Conservation (phyloP, 2,113 vertebrate species). For the Pholis gunnellus region DNA sequence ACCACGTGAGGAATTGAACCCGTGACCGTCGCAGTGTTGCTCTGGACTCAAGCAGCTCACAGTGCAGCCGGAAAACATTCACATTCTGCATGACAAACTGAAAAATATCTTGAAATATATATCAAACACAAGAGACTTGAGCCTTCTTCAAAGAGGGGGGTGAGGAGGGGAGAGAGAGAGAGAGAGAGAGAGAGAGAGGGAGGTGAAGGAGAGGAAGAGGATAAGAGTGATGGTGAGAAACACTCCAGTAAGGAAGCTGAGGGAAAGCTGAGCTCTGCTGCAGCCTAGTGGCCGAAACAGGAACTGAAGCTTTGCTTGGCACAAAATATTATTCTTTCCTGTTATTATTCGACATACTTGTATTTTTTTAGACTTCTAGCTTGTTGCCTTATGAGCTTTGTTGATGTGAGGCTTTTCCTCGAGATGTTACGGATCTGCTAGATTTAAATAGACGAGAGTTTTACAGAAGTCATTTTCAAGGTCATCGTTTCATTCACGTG, state of each 20-base stretch:
- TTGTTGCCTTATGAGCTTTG: background rate
- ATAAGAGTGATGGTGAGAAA: background rate
- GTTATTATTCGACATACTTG: background rate
- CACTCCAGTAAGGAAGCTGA: background rate
- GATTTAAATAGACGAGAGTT: background rate
- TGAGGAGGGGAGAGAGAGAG: background rate
- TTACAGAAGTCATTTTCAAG: background rate
- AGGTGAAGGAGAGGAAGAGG: background rate
- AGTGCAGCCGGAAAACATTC: background rate
- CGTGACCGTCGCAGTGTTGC: background rate
- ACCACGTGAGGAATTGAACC: background rate
- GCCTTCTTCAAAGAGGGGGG: slow-evolving; percentile 24
- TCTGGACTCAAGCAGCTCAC: background rate
- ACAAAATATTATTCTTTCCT: background rate
- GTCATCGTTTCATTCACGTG: background rate
- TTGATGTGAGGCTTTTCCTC: background rate
- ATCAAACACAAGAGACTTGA: slow-evolving; percentile 15
- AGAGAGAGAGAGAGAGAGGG: background rate
- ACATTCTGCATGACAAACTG: background rate
- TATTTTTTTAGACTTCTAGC: background rate
- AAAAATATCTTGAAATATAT: slow-evolving; percentile 22
- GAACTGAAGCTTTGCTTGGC: background rate
- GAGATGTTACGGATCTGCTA: background rate
- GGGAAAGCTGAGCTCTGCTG: slow-evolving; percentile 23
- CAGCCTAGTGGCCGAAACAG: slow-evolving; percentile 12